These are phyloP conservation scores for Rambutsinella grinnellia DNA, from an alignment of 2,888 invertebrate genomes.

Conservation along the genomic window DNA sequence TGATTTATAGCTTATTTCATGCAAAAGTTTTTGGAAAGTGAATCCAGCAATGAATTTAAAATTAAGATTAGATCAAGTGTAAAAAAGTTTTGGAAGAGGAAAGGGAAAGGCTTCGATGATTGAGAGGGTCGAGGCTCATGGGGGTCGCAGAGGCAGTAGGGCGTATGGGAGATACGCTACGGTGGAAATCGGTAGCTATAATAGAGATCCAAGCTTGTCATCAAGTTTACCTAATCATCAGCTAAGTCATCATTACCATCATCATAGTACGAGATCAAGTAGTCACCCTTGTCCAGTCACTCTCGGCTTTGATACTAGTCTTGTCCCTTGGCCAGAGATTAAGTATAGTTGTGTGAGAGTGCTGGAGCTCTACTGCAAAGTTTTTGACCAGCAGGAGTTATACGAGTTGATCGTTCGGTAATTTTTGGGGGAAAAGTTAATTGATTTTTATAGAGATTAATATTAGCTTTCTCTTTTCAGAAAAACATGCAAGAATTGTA, in stretches of 20 bases:
- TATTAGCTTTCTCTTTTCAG: slow-evolving; percentile 71
- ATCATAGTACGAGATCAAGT: slow-evolving; percentile 12
- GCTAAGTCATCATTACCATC: slow-evolving; percentile 22
- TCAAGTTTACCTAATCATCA: background rate
- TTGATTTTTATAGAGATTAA: no score
- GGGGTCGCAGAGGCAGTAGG: slow-evolving; percentile 37
- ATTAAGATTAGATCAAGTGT: background rate
- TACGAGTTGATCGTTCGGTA: slow-evolving; percentile 85
- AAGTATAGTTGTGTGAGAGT: slow-evolving; percentile 87
- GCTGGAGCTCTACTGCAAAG: slow-evolving; percentile 87
- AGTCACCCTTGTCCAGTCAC: slow-evolving; percentile 69
- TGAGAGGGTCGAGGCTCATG: slow-evolving; percentile 50
- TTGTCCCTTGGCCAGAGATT: slow-evolving; percentile 85
- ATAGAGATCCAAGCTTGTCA: slow-evolving; percentile 25
- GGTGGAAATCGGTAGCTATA: slow-evolving; percentile 40
- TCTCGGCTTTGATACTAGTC: slow-evolving; percentile 72
- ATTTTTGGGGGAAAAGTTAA: no score
- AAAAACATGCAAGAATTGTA: slow-evolving; percentile 93
- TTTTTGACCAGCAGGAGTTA: slow-evolving; percentile 85
- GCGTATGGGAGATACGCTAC: slow-evolving; percentile 39
- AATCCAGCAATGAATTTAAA: no score
- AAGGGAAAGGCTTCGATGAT: slow-evolving; percentile 26
- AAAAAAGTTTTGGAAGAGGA: background rate
- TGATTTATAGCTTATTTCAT: no score
- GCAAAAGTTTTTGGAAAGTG: no score